Evolutionary conservation across 2,888 invertebrate species (phyloP), one percentile per base, ranked within the genome.

Genomic region (Galerucella calmariensis): DNA sequence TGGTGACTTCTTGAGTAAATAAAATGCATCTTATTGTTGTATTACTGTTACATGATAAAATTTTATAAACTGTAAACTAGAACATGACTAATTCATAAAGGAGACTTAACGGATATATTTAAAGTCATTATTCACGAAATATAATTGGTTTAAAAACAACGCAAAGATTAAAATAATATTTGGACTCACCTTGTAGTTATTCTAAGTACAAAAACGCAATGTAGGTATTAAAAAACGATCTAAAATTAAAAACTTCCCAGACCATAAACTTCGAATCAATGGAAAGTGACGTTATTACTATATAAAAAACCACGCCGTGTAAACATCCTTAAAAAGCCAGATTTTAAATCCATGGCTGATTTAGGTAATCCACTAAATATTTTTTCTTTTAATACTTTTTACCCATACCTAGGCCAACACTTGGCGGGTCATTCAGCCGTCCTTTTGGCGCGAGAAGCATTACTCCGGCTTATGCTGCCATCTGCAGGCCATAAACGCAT

Each of bases 21-120:
- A 69, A 16, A 75, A 75, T 72, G 71, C 75, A 72, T 72, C 75
- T 75, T 68, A 72, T 75, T 75, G 72, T 67, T 68, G 67, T 4
- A 14, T 68, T 58, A 56, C 53, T 68, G 67, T 68, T 68, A 68
- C 20, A 67, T 67, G 56, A 69, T 62, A 58, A 68, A 58, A 44
- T 58, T 11, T 44, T 44, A 58, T 20, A 62, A 62, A 62, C 62
- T 41, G 41, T 62, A 62, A 69, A 62, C 51, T 24, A 51, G 62
- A 62, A 69, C 69, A 69, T 69, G 62, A 69, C 69, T 69, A 48
- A 58, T 24, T 44, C 46, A 59, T 58, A 51, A 56, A 61, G 61
- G 24, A 58, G 69, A 5, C 46, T 44, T 48, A 48, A n/a, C 62
- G 51, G 3, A 46, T 16, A 12, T 10, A 44, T 16, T 11, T 41